A percentile compares a stretch with the other conserved stretches of the same genome.
Conservation (phyloP, 1,140 invertebrate genomes). For the Brachionus sp. region DNA sequence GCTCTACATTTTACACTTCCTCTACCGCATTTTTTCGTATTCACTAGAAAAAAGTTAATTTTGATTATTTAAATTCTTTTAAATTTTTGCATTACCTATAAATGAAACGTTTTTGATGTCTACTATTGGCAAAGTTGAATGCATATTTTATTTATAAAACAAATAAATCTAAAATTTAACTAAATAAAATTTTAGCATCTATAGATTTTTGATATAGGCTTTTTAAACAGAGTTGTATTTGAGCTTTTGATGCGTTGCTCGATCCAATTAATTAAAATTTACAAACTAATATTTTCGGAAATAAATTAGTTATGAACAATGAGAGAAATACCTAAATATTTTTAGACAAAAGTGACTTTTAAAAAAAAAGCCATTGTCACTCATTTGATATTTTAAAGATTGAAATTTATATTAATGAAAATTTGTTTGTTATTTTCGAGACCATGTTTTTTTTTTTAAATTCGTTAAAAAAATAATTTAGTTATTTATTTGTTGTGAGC, state of each 20-base stretch:
- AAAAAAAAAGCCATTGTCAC: background rate
- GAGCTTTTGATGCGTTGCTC: background rate
- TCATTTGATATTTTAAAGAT: background rate
- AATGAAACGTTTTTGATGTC: constrained; percentile 40
- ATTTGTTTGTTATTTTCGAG: background rate
- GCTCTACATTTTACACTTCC: constrained; percentile 11
- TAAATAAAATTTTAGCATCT: background rate
- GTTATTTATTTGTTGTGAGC: background rate
- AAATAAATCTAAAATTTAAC: background rate
- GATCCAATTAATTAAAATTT: background rate
- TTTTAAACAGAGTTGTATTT: background rate
- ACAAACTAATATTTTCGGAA: background rate
- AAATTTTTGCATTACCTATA: background rate
- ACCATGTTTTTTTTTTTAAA: background rate
- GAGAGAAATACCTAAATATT: background rate
- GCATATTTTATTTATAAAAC: background rate
- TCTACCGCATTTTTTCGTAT: constrained; percentile 31
- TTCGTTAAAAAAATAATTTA: background rate
- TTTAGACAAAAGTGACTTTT: background rate
- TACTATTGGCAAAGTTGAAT: background rate
- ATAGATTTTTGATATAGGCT: background rate
- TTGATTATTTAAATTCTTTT: background rate
- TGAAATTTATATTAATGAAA: background rate
- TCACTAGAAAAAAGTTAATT: background rate
- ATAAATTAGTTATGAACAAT: background rate